Percentiles rank a stretch among this genome's conserved stretches.
These are phyloP conservation scores for Tetheella fluctuosa DNA, from an alignment of 2,888 invertebrate species.

Conservation along the genomic window DNA sequence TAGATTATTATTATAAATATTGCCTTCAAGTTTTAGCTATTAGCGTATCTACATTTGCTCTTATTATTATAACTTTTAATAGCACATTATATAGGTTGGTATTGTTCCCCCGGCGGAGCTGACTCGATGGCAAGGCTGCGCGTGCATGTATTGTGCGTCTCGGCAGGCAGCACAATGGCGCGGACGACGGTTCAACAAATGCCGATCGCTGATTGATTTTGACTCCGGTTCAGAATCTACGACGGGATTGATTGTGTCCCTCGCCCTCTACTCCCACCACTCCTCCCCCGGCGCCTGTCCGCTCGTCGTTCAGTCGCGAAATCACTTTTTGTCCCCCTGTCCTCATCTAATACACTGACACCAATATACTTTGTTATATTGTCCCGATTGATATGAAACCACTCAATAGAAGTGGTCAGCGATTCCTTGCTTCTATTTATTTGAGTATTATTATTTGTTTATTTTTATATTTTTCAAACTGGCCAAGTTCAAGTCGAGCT, in stretches of 20 bases:
- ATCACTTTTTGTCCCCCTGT: slow-evolving; percentile 26
- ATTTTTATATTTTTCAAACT: neutral
- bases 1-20: too few relatives aligned
- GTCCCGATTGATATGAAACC: neutral
- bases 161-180: neutral
- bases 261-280: slow-evolving; percentile 11
- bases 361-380: slow-evolving; percentile 1
- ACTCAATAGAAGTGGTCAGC: neutral
- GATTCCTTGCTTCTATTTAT: neutral
- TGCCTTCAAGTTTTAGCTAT: too few relatives aligned
- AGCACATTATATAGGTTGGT: neutral
- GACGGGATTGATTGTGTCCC: slow-evolving; percentile 47
- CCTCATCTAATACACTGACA: slow-evolving; percentile 19
- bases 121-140: neutral
- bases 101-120: neutral
- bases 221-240: slow-evolving; percentile 40
- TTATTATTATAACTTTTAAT: too few relatives aligned
- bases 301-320: slow-evolving; percentile 18
- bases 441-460: neutral
- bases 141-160: neutral
- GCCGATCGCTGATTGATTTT: slow-evolving; percentile 50
- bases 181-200: slow-evolving; percentile 27
- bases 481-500: too few relatives aligned
- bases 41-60: too few relatives aligned
- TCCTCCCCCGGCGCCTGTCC: neutral